Evolutionary conservation across 2,113 vertebrate species (phyloP).

Genomic region (Eupsittula cactorum): DNA sequence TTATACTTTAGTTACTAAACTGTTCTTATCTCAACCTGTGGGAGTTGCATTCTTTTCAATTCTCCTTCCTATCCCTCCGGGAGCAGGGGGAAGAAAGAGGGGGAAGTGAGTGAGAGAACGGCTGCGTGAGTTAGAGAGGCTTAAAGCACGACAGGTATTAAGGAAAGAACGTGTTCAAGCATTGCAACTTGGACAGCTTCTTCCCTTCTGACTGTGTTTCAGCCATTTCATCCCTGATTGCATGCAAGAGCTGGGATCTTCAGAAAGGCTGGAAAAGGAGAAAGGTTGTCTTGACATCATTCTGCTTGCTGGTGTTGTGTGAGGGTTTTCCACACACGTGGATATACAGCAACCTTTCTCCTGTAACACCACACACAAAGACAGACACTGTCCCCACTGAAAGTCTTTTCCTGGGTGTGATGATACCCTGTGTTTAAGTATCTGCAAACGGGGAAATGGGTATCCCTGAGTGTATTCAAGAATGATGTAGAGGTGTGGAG

Average conservation of each 20-base stretch:
- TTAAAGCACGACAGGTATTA: not conserved
- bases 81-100: too few species aligned
- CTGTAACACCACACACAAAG: not conserved
- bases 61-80: too few species aligned
- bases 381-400: not conserved
- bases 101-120: too few species aligned
- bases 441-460: not conserved
- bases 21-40: too few species aligned
- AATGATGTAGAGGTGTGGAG: not conserved
- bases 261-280: not conserved
- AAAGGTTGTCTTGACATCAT: not conserved
- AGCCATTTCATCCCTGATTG: accelerated
- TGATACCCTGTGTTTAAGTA: not conserved
- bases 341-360: not conserved
- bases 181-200: not conserved
- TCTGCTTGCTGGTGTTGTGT: not conserved
- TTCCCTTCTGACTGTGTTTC: not conserved
- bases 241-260: not conserved
- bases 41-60: too few species aligned
- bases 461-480: not conserved
- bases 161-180: not conserved
- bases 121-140: too few species aligned
- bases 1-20: too few species aligned
- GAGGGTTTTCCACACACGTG: accelerated
- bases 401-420: not conserved